Evolutionary conservation across 2,797 vertebrate species (phyloP).

Genomic region (Rhinichthys osculus): DNA sequence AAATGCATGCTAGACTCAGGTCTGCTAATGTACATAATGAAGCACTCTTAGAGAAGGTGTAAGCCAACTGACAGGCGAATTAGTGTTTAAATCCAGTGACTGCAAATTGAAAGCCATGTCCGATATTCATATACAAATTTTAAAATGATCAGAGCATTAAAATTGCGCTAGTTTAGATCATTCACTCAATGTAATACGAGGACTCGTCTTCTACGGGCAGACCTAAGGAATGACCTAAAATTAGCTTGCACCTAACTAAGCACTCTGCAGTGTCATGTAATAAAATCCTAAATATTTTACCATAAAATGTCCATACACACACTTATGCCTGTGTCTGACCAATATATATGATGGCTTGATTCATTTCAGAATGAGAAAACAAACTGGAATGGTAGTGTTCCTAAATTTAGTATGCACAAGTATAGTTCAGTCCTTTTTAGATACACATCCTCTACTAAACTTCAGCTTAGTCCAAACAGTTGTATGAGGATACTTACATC

Average conservation of each 20-base stretch:
- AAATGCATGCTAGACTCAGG: slow-evolving; percentile 46
- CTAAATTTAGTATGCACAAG: slow-evolving; percentile 26
- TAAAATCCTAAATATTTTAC: slow-evolving; percentile 14
- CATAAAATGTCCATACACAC: background rate
- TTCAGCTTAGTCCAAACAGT: slow-evolving; percentile 36
- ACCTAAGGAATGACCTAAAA: slow-evolving; percentile 43
- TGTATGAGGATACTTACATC: slow-evolving; percentile 9
- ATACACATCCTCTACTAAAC: background rate
- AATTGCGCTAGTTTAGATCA: slow-evolving; percentile 6
- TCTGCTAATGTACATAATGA: slow-evolving; percentile 26
- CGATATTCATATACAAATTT: background rate
- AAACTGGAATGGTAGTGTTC: slow-evolving; percentile 1
- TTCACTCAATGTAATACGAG: slow-evolving; percentile 55
- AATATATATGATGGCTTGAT: slow-evolving; percentile 17
- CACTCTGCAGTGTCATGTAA: background rate
- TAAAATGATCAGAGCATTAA: slow-evolving; percentile 21
- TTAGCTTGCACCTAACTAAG: slow-evolving; percentile 51
- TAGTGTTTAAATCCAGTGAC: background rate
- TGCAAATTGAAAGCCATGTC: slow-evolving; percentile 5
- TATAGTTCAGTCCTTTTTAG: slow-evolving; percentile 10
- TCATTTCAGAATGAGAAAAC: background rate
- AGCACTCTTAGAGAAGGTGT: background rate
- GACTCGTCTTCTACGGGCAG: slow-evolving; percentile 24
- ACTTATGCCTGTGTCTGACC: slow-evolving; percentile 23
- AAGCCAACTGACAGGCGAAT: background rate